Evolutionary conservation across 1,140 invertebrate genomes (phyloP), one percentile per base, ranked within the genome.

Genomic region (Paramacrobiotus metropolitanus): DNA sequence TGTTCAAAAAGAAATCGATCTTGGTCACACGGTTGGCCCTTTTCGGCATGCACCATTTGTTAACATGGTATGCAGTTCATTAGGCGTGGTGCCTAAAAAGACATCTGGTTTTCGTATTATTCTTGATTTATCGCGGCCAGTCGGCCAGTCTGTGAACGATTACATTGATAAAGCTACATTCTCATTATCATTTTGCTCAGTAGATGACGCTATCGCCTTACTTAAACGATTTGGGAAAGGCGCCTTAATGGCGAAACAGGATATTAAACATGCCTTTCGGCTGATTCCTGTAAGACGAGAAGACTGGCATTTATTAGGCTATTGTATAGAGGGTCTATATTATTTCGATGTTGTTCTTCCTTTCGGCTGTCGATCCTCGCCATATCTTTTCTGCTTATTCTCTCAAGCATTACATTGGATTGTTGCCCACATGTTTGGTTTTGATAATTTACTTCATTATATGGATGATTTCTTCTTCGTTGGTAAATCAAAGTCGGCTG

Each of bases 321-420:
- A 20, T 24, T 20, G 24, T 20, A 9, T 55, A 15, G 24, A 55
- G 15, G 48, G 24, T 9, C 15, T 20, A 24, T 55, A 20, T 55
- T 55, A 55, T 24, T 55, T 55, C 24, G 48, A 55, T 55, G 28
- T 55, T 55, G 48, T 55, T 55, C 24, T 24, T 4, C 48, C 48
- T 55, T 55, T 55, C 24, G 24, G 48, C 15, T 55, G 15, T 20
- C 48, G 48, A 4, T 55, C 48, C 28, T 55, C 48, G 24, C 48
- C 48, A 9, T 40, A 15, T n/a, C 34, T 40, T 40, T 40, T 40
- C 34, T 40, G 34, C 34, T 40, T 9, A 9, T 9, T 40, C 9
- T 40, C 34, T 40, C n/a, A 9, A 9, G 15, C 48, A 20, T 9
- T 55, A 20, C 48, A 20, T 4, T 55, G 15, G 15, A 24, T 20